phyloP scores from a whole-genome alignment of 2,888 invertebrate genomes.

The Acleris emargana region DNA sequence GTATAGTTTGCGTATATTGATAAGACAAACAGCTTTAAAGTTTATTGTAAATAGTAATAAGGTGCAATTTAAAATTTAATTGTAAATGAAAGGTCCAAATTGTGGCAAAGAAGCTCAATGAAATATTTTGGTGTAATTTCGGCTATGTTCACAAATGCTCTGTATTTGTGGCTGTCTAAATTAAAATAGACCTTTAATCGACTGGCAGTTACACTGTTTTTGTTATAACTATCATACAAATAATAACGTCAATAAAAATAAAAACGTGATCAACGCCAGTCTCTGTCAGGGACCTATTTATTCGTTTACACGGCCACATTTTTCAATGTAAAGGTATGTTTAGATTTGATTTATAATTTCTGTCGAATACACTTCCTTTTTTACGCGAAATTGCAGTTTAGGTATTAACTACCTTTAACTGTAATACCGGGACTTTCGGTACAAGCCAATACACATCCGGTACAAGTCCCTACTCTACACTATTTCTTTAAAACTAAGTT shows the following conservation, averaged over 20 bases:
- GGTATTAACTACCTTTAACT: no score
- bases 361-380: not conserved
- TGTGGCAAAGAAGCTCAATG: conserved; percentile 26
- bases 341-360: conserved; percentile 4
- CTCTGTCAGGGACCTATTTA: no score
- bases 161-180: not conserved
- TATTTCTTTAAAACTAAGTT: no score
- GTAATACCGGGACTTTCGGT: no score
- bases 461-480: no score
- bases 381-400: no score
- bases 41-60: conserved; percentile 53
- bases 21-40: conserved; percentile 67
- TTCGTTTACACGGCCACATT: no score
- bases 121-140: conserved; percentile 17
- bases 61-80: conserved; percentile 45
- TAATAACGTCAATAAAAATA: no score
- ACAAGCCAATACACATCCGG: no score
- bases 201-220: no score
- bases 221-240: no score
- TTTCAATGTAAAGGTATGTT: conserved; percentile 9
- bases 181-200: not conserved
- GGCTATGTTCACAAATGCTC: conserved; percentile 1
- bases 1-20: conserved; percentile 66
- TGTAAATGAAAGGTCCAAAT: conserved; percentile 32
- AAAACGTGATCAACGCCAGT: no score